A percentile compares a stretch with the other conserved stretches of the same genome.
Conservation (phyloP, 2,113 vertebrate genomes). For the Tretioscincus oriximinensis region DNA sequence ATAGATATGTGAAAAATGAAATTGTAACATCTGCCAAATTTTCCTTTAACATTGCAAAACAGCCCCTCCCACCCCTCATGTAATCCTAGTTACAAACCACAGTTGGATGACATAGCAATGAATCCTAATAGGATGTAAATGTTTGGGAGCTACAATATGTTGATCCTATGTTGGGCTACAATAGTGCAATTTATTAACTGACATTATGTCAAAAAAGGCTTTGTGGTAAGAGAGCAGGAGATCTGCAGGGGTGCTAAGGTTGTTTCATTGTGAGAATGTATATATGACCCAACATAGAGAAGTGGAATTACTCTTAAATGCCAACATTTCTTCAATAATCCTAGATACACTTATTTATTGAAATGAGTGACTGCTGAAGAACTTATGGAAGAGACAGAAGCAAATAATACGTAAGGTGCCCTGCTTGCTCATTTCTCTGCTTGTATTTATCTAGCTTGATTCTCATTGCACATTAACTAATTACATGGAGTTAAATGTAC, state of each 20-base stretch:
- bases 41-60: no score
- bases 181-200: no score
- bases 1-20: no score
- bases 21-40: no score
- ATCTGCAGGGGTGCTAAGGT: neutral
- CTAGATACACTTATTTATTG: neutral
- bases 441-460: neutral
- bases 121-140: no score
- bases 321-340: neutral
- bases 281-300: neutral
- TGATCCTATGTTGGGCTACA: no score
- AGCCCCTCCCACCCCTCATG: no score
- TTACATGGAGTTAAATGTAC: slow-evolving; percentile 24
- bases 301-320: neutral
- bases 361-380: neutral
- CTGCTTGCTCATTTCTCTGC: accelerated
- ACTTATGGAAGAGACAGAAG: neutral
- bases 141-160: no score
- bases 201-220: no score
- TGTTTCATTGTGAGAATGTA: neutral
- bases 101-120: no score
- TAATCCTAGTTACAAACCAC: no score
- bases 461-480: neutral
- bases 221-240: neutral
- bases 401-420: neutral